Base-by-base conservation (phyloP, 1,140 invertebrate genomes). In the Bombus sibiricus region DNA sequence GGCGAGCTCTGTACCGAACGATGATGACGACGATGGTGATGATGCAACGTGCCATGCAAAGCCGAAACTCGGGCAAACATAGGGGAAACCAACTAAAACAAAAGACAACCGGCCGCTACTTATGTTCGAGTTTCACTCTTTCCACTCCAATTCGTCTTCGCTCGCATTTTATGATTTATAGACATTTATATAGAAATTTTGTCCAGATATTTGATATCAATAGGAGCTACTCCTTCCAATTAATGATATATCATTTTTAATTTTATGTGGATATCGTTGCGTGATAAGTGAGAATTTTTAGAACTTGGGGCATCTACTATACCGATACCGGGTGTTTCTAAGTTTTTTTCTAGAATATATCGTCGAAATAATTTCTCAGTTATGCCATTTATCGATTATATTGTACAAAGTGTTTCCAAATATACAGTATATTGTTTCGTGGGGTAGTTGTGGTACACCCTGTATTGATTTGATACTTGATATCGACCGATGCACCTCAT, bases 21-120 rank as follows among this genome's bases (percentile, higher is more conserved):
- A n/a, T 66, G 75, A 37, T 78, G 75, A 64, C 32, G 75, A 62
- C 59, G 75, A 62, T 77, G 75, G 37, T 62, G 75, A 9, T 77
- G 75, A 86, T 92, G 92, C 90, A 92, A 91, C 88, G 93, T 93
- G 92, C 92, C 94, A 94, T 95, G 94, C 94, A 94, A 95, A 94
- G 93, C 92, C 92, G 93, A 93, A 93, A 93, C 92, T 92, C 90
- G 94, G 88, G 92, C 92, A 94, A 95, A 94, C 92, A 94, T 94
- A 94, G 94, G 92, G 81, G 93, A 93, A 91, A 94, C 92, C 93
- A 93, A 94, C 94, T 95, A 95, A 95, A 94, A 94, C 93, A 94
- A 90, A 90, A 90, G 74, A 83, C 86, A 90, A 86, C 86, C 86
- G 85, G 71, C 66, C 78, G 87, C 76, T 88, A 82, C 83, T 90